Conservation (phyloP, 2,888 invertebrate genomes). For the Acanthococcus lagerstroemiae region DNA sequence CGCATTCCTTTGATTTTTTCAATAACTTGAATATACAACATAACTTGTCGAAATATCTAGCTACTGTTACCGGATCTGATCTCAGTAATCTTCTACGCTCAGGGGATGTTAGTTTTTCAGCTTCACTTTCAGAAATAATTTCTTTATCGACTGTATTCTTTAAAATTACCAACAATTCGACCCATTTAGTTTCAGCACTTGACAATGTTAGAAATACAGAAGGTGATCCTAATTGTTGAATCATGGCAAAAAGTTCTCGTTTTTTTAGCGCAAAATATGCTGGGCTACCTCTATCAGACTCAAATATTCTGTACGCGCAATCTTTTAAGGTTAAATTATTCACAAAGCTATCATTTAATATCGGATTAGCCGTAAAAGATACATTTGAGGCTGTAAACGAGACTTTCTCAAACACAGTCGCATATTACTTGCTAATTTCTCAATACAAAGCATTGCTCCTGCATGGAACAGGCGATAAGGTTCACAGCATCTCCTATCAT, state of each 20-base stretch:
- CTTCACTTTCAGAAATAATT: neutral
- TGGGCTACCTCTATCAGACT: neutral
- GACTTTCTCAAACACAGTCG: neutral
- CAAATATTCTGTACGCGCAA: neutral
- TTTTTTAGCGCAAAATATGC: conserved; percentile 2
- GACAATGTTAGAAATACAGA: conserved; percentile 34
- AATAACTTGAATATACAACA: conserved; percentile 25
- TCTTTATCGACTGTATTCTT: conserved; percentile 17
- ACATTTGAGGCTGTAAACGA: no score
- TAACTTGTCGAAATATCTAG: conserved; percentile 34
- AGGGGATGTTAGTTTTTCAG: neutral
- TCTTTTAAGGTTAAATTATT: neutral
- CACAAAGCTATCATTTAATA: neutral
- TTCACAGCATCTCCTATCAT: neutral
- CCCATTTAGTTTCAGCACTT: conserved; percentile 32
- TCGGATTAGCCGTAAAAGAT: no score
- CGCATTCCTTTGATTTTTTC: conserved; percentile 15
- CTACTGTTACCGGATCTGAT: conserved; percentile 35
- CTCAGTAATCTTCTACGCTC: conserved; percentile 33
- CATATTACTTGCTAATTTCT: neutral
- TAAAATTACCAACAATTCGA: conserved; percentile 33
- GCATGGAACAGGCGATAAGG: neutral
- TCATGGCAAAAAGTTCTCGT: conserved; percentile 33
- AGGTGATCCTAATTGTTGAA: conserved; percentile 33
- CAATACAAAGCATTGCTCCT: neutral